Base-by-base conservation (phyloP, 2,797 vertebrate genomes). In the Rhinogobio ventralis region DNA sequence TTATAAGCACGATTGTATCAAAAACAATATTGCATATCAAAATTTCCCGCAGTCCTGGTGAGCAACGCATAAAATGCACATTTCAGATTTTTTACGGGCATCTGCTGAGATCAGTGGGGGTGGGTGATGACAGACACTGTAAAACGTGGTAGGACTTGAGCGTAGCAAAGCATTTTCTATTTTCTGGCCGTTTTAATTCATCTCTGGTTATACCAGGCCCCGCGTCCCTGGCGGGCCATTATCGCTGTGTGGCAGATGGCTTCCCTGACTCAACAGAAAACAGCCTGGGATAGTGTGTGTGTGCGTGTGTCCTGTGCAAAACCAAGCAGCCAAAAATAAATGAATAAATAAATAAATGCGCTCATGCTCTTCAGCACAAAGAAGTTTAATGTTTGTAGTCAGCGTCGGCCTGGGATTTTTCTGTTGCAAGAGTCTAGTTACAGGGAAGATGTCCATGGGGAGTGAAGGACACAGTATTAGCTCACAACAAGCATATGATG, bases 231-330 rank as follows among this genome's bases (percentile, higher is more conserved):
- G 94, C 83, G 85, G 85, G 90, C 93, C 93, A 96, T 96, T 93
- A 95, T 96, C 93, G 91, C 87, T 89, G 88, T 91, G 91, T 91
- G 93, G 93, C 94, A 95, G 94, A 94, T 94, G 93, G 93, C 93
- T 94, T 89, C 88, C 87, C 85, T 87, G 84, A 91, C 90, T 87
- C 90, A 90, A 86, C 82, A 92, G 88, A 92, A 89, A 86, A 81
- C 81, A 83, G 68, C 91, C 92, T 93, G 92, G 91, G 91, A 94
- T 92, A 88, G 83, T 75, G 66, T 81, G 78, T 55, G 80, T 84
- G 51, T 66, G 82, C 30, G 79, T 79, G 64, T 75, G 77, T 69
- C 71, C 71, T 53, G 72, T 75, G 81, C 49, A 68, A 82, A 88
- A 82, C 49, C 67, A 85, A 83, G 62, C 86, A 85, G 88, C 76